Evolutionary conservation across 1,140 invertebrate species (phyloP).

Genomic region (Sesamia nonagrioides): DNA sequence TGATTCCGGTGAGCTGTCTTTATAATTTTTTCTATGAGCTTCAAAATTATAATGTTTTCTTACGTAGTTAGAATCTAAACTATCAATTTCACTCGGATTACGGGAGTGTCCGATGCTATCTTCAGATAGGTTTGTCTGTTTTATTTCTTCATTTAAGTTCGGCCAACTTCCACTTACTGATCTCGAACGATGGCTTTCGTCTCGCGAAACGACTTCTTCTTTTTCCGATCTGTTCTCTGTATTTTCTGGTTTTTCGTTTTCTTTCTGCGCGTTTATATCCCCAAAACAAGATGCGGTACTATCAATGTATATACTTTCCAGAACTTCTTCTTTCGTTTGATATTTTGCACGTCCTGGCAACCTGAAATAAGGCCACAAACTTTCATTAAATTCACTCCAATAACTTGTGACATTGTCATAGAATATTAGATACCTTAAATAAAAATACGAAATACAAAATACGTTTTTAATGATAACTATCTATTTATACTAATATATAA

Average conservation of each 20-base stretch:
- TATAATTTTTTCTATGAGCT: slow-evolving; percentile 80
- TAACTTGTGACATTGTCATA: background rate
- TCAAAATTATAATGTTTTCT: slow-evolving; percentile 88
- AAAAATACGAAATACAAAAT: too few species aligned
- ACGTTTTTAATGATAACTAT: too few species aligned
- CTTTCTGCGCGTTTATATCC: slow-evolving; percentile 82
- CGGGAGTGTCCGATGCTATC: slow-evolving; percentile 83
- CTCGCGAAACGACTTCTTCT: slow-evolving; percentile 71
- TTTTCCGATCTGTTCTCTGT: slow-evolving; percentile 69
- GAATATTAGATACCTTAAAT: too few species aligned
- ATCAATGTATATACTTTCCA: slow-evolving; percentile 86
- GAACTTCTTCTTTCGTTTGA: slow-evolving; percentile 86
- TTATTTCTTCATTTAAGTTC: slow-evolving; percentile 80
- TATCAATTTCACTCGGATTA: slow-evolving; percentile 89
- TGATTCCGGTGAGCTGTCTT: slow-evolving; percentile 84
- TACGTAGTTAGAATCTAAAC: slow-evolving; percentile 90
- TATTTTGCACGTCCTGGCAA: slow-evolving; percentile 83
- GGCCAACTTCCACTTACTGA: slow-evolving; percentile 83
- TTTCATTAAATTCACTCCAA: slow-evolving; percentile 14
- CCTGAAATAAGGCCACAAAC: slow-evolving; percentile 72
- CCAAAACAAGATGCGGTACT: slow-evolving; percentile 85
- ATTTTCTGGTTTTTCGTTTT: slow-evolving; percentile 69
- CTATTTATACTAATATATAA: too few species aligned
- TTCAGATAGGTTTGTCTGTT: slow-evolving; percentile 80
- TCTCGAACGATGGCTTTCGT: slow-evolving; percentile 75